phyloP scores from a whole-genome alignment of 2,113 vertebrate genomes.

The Anser cygnoides region DNA sequence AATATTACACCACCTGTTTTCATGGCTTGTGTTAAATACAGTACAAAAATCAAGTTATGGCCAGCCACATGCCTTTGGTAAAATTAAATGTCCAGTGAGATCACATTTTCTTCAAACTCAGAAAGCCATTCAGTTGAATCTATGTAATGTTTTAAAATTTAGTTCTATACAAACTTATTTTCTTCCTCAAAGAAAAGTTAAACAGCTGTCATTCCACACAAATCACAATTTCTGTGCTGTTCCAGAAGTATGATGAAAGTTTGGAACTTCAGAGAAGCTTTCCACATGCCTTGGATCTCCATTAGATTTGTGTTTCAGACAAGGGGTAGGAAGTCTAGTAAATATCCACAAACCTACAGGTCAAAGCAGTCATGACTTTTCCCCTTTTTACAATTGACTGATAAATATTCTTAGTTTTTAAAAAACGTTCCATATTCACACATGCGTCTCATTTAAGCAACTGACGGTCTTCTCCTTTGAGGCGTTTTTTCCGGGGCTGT shows the following conservation, averaged over 20 bases:
- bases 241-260: slow-evolving; percentile 27
- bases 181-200: slow-evolving; percentile 32
- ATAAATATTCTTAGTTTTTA: slow-evolving; percentile 46
- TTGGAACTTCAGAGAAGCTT: slow-evolving; percentile 24
- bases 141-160: slow-evolving; percentile 47
- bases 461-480: slow-evolving; percentile 80
- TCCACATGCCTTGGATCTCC: slow-evolving; percentile 8
- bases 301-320: not conserved
- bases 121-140: slow-evolving; percentile 59
- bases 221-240: slow-evolving; percentile 9
- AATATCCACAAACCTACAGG: slow-evolving; percentile 55
- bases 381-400: slow-evolving; percentile 34
- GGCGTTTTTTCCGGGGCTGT: slow-evolving; percentile 81
- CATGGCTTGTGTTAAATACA: slow-evolving; percentile 57
- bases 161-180: slow-evolving; percentile 40
- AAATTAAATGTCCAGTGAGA: slow-evolving; percentile 57
- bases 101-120: slow-evolving; percentile 61
- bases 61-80: slow-evolving; percentile 69
- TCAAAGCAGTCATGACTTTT: slow-evolving; percentile 43
- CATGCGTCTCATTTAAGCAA: slow-evolving; percentile 66
- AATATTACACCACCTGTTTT: slow-evolving; percentile 36
- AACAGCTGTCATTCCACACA: not conserved
- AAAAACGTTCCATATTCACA: slow-evolving; percentile 15
- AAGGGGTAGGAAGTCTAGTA: slow-evolving; percentile 36
- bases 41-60: slow-evolving; percentile 42